These are phyloP conservation scores for Apodemus speciosus DNA, from an alignment of 2,113 vertebrate species.

Conservation along the genomic window DNA sequence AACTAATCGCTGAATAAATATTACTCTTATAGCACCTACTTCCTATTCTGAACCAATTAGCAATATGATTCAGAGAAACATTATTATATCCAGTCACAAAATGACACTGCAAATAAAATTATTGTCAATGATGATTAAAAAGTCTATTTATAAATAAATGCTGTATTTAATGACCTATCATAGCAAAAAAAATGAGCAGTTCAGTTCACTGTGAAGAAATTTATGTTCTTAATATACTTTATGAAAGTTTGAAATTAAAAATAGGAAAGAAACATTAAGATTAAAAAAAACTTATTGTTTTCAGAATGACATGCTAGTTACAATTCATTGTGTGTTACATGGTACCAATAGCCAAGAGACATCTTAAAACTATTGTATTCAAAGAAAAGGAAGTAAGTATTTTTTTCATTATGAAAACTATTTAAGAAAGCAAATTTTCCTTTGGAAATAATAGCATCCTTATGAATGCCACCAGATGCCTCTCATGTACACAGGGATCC, in stretches of 20 bases:
- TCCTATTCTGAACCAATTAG: slow-evolving; percentile 83
- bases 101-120: slow-evolving; percentile 77
- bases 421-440: slow-evolving; percentile 57
- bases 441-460: slow-evolving; percentile 71
- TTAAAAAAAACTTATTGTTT: slow-evolving; percentile 70
- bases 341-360: slow-evolving; percentile 82
- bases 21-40: slow-evolving; percentile 83
- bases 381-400: slow-evolving; percentile 78
- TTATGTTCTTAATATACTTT: slow-evolving; percentile 83
- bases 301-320: slow-evolving; percentile 82
- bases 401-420: slow-evolving; percentile 79
- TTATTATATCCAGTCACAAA: slow-evolving; percentile 75
- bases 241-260: slow-evolving; percentile 81
- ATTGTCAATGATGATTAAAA: slow-evolving; percentile 78
- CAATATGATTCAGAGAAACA: slow-evolving; percentile 84
- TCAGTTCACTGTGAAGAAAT: slow-evolving; percentile 75
- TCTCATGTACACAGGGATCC: slow-evolving; percentile 60
- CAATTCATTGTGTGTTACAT: slow-evolving; percentile 78
- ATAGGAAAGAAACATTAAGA: slow-evolving; percentile 81
- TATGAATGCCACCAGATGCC: slow-evolving; percentile 73
- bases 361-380: slow-evolving; percentile 79
- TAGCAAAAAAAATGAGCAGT: slow-evolving; percentile 69
- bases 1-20: slow-evolving; percentile 90
- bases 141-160: slow-evolving; percentile 79
- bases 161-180: slow-evolving; percentile 77